These are phyloP conservation scores for Acheta domesticus DNA, from an alignment of 2,888 invertebrate genomes.

Conservation along the genomic window DNA sequence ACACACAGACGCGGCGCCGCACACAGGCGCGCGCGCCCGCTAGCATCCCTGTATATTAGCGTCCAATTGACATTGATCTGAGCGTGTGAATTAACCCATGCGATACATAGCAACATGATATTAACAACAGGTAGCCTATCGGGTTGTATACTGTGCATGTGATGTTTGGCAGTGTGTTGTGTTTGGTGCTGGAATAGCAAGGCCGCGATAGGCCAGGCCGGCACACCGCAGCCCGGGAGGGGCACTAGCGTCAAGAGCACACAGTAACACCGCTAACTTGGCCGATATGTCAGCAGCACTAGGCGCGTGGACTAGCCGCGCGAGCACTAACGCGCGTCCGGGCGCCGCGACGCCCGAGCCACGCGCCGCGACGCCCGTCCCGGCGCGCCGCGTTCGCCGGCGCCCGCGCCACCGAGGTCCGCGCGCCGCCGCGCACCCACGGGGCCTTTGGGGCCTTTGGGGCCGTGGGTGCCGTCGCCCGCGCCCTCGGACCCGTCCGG, in stretches of 20 bases:
- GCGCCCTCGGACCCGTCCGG: no score
- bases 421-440: no score
- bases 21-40: constrained; percentile 23
- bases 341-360: not conserved
- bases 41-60: constrained; percentile 36
- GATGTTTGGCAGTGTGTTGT: constrained; percentile 29
- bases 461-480: no score
- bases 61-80: constrained; percentile 39
- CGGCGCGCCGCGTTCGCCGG: no score
- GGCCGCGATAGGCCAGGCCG: constrained; percentile 20
- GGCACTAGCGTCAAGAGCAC: constrained; percentile 9
- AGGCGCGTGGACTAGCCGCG: constrained; percentile 18
- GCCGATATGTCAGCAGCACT: constrained; percentile 7
- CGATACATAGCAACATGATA: constrained; percentile 34
- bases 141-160: constrained; percentile 29
- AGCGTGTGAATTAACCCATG: constrained; percentile 34
- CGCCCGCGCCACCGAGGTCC: no score
- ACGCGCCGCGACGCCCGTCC: not conserved
- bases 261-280: constrained; percentile 1
- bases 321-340: not conserved
- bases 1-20: not conserved
- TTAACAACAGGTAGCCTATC: constrained; percentile 34
- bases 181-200: constrained; percentile 12
- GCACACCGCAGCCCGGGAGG: constrained; percentile 18
- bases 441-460: no score